phyloP scores from a whole-genome alignment of 92 coral and sea anemone species.

The Pocillopora grandis region DNA sequence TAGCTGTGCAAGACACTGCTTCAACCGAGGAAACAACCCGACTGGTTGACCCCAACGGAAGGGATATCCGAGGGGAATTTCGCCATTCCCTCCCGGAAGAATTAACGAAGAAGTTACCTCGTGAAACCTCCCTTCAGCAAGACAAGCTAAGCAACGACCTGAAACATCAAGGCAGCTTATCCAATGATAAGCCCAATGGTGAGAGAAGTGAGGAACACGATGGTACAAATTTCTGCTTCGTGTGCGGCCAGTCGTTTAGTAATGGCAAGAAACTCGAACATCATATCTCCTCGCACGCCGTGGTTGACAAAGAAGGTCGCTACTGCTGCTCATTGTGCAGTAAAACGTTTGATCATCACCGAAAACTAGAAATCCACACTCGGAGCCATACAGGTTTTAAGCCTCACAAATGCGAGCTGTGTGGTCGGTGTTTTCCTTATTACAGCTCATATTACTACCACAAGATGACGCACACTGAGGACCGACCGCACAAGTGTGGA shows the following conservation, averaged over 20 bases:
- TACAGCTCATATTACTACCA: slow-evolving; percentile 92
- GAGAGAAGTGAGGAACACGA: slow-evolving; percentile 40
- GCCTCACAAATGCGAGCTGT: slow-evolving; percentile 86
- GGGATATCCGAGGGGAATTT: slow-evolving; percentile 2
- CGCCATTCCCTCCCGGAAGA: slow-evolving; percentile 18
- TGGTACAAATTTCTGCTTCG: slow-evolving; percentile 71
- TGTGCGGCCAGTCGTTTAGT: slow-evolving; percentile 77
- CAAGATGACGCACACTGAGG: slow-evolving; percentile 95
- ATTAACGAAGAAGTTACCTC: not conserved
- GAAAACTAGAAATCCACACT: slow-evolving; percentile 87
- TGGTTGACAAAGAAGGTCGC: slow-evolving; percentile 81
- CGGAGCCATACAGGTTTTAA: slow-evolving; percentile 92
- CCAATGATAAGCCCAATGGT: slow-evolving; percentile 1
- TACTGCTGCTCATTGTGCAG: slow-evolving; percentile 82
- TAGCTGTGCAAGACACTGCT: not conserved
- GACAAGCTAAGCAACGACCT: slow-evolving; percentile 9
- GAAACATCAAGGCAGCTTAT: slow-evolving; percentile 8
- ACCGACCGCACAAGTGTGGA: slow-evolving; percentile 87
- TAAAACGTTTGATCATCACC: slow-evolving; percentile 84
- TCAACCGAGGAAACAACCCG: not conserved
- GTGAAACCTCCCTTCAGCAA: not conserved
- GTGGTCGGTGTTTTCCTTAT: slow-evolving; percentile 91
- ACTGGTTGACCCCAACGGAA: not conserved
- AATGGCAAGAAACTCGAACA: slow-evolving; percentile 83
- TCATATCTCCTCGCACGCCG: slow-evolving; percentile 85